Conservation (phyloP, 53 echinoderm and acorn worm species). For the Temnopleurus reevesii region DNA sequence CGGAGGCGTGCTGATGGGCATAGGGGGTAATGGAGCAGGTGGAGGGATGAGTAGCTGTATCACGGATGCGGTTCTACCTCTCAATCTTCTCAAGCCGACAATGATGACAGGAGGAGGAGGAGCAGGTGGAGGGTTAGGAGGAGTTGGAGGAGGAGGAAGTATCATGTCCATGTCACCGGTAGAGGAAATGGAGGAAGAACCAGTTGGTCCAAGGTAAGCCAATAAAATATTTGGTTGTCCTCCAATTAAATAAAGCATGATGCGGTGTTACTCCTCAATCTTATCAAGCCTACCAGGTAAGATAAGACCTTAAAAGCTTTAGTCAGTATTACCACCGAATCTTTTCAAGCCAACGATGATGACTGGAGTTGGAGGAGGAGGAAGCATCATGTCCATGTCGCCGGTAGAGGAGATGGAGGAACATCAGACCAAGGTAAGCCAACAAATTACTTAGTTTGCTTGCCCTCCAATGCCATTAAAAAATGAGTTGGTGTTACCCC, state of each 20-base stretch:
- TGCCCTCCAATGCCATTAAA: too few species aligned
- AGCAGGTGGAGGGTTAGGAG: background rate
- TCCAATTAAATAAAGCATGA: too few species aligned
- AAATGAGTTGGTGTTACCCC: constrained; percentile 51
- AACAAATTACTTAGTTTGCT: too few species aligned
- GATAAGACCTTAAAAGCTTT: too few species aligned
- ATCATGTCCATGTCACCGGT: background rate
- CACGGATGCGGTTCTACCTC: constrained; percentile 42
- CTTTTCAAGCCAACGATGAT: constrained; percentile 54
- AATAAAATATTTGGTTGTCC: too few species aligned
- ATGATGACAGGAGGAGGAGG: constrained; percentile 23
- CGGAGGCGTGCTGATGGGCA: background rate
- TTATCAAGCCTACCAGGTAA: too few species aligned
- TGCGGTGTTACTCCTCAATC: too few species aligned
- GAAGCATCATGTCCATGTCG: background rate
- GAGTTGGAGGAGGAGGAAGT: too few species aligned
- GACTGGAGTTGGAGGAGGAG: background rate
- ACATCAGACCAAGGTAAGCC: background rate
- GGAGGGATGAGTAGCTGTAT: background rate
- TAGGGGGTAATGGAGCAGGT: background rate
- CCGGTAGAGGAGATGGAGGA: constrained; percentile 15
- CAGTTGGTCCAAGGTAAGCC: background rate
- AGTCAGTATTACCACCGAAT: constrained; percentile 41
- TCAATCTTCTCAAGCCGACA: constrained; percentile 44
- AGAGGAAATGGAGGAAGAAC: constrained; percentile 9